Evolutionary conservation across 2,888 invertebrate genomes (phyloP).

Genomic region (Drosophila eohydei): DNA sequence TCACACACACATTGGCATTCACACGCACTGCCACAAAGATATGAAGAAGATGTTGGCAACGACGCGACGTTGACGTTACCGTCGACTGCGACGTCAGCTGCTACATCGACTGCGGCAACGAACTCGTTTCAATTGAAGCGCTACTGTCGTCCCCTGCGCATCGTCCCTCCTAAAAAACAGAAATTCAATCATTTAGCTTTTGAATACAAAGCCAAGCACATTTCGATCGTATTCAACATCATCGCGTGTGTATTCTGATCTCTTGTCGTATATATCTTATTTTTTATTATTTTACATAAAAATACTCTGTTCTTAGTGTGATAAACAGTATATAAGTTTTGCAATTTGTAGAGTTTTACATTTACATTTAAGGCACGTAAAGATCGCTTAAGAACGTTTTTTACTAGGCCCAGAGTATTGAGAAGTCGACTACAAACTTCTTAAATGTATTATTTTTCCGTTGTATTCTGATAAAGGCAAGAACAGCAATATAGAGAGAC

Average conservation of each 20-base stretch:
- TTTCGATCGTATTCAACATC: constrained; percentile 42
- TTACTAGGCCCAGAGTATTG: constrained; percentile 2
- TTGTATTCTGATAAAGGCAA: constrained; percentile 42
- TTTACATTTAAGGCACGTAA: no score
- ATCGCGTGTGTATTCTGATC: constrained; percentile 57
- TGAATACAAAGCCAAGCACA: constrained; percentile 55
- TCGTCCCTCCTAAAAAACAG: constrained; percentile 23
- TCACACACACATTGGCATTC: constrained; percentile 12
- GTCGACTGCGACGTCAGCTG: constrained; percentile 18
- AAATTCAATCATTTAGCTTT: constrained; percentile 69
- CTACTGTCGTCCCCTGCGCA: constrained; percentile 11
- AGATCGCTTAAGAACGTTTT: not conserved
- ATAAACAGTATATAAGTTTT: not conserved
- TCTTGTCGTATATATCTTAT: constrained; percentile 10
- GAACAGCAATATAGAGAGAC: constrained; percentile 13
- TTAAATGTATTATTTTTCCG: constrained; percentile 18
- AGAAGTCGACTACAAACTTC: not conserved
- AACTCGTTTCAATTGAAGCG: constrained; percentile 74
- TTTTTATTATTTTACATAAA: not conserved
- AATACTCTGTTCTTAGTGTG: constrained; percentile 1
- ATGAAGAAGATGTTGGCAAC: constrained; percentile 59
- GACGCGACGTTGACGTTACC: not conserved
- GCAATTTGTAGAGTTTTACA: not conserved
- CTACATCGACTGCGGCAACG: constrained; percentile 37
- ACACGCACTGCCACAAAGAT: constrained; percentile 40